Evolutionary conservation across 2,113 vertebrate genomes (phyloP), one percentile per base, ranked within the genome.

Genomic region (Ahaetulla prasina): DNA sequence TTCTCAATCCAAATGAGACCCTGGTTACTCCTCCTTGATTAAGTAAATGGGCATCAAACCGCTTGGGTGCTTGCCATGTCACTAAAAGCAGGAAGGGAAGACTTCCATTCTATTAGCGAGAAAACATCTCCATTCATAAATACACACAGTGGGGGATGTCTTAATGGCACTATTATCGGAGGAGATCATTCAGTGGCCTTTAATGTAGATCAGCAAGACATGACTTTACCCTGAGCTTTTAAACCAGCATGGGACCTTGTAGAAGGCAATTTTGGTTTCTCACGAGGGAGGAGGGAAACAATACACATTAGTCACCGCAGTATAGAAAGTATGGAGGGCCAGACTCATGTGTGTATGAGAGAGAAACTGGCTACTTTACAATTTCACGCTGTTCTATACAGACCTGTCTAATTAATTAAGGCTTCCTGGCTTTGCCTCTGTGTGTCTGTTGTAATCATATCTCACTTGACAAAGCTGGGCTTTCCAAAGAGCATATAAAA

Each of bases 191-290:
- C 18, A 89, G 94, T 95, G 95, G 95, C 96, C 96, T 98, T 86
- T 97, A 97, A 98, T 97, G 97, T 95, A 96, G 94, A 97, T 96
- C 97, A 97, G 97, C 97, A 95, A 95, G 97, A 97, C 93, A 96
- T 97, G 97, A 97, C 96, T 98, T 97, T 96, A 97, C 97, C 96
- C 97, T 93, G 96, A 96, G 95, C 95, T 97, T 98, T 98, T 97
- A 96, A 96, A 97, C 93, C 96, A 96, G 96, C 95, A 93, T 0
- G 96, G 94, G 85, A 93, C 94, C 95, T 92, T 96, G 93, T 95
- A 95, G 92, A 96, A 97, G 97, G 96, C 96, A 96, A 96, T 97
- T 96, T 97, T 90, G 94, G 39, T 94, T 95, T 97, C 97, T 97
- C 97, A 95, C 95, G 95, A 54, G 92, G 94, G 93, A 90, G 20